These are phyloP conservation scores for Venusia cambrica DNA, from an alignment of 2,888 invertebrate genomes.

Conservation along the genomic window DNA sequence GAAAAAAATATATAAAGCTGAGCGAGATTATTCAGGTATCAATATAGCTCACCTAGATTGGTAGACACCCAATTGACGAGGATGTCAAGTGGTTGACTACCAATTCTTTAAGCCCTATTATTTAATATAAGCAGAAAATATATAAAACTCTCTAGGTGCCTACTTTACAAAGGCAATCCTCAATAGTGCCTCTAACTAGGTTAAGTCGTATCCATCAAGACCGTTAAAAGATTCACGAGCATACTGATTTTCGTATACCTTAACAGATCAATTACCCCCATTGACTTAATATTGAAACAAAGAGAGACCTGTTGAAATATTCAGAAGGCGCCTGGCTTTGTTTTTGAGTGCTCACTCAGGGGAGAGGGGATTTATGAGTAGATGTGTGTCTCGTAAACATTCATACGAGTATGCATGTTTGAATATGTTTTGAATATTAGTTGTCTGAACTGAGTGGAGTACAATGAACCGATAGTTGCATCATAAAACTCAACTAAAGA, in stretches of 20 bases:
- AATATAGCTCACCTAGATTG: too few species aligned
- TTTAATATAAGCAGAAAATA: too few species aligned
- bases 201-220: slow-evolving; percentile 35
- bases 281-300: slow-evolving; percentile 78
- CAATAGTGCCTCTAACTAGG: slow-evolving; percentile 25
- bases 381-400: slow-evolving; percentile 70
- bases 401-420: slow-evolving; percentile 49
- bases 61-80: too few species aligned
- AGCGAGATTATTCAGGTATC: too few species aligned
- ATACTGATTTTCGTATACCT: slow-evolving; percentile 55
- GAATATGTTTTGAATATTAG: slow-evolving; percentile 29
- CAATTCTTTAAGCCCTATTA: too few species aligned
- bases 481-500: too few species aligned
- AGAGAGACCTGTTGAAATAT: slow-evolving; percentile 77
- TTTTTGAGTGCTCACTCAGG: slow-evolving; percentile 69
- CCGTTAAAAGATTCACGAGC: slow-evolving; percentile 53
- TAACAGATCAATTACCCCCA: slow-evolving; percentile 78
- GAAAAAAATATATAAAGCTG: too few species aligned
- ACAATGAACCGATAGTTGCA: slow-evolving; percentile 1
- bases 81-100: too few species aligned
- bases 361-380: slow-evolving; percentile 66
- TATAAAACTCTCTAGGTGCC: too few species aligned
- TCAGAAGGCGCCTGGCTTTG: slow-evolving; percentile 70
- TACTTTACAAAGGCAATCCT: slow-evolving; percentile 5
- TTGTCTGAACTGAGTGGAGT: slow-evolving; percentile 1